phyloP scores from a whole-genome alignment of 2,113 vertebrate genomes.

The Eonycteris spelaea region DNA sequence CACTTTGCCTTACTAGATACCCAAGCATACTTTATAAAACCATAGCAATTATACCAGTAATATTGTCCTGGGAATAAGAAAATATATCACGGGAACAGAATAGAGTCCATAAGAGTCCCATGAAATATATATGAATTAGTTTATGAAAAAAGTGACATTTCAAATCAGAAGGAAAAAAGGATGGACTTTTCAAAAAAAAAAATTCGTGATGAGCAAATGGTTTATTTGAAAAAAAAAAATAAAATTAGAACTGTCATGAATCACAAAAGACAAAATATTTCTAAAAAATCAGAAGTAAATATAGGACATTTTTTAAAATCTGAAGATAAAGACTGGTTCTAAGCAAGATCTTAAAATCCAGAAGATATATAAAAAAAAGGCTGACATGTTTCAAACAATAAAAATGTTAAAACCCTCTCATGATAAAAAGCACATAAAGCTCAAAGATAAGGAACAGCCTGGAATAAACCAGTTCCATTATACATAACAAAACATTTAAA shows the following conservation, averaged over 20 bases:
- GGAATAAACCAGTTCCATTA: not conserved
- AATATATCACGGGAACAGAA: not conserved
- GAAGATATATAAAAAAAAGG: not conserved
- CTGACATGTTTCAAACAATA: not conserved
- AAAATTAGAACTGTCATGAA: not conserved
- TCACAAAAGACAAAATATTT: not conserved
- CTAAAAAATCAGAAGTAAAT: conserved; percentile 27
- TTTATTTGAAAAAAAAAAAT: conserved; percentile 4
- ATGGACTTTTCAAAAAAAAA: not conserved
- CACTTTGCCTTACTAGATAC: not conserved
- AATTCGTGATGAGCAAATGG: not conserved
- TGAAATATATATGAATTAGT: not conserved
- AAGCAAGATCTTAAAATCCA: not conserved
- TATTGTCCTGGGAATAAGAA: not conserved
- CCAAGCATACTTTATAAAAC: not conserved
- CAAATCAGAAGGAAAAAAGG: not conserved
- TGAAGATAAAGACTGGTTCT: not conserved
- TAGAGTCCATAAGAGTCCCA: not conserved
- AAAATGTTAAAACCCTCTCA: conserved; percentile 6
- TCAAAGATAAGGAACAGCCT: not conserved
- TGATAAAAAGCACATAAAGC: not conserved
- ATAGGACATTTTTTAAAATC: not conserved
- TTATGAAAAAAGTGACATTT: conserved; percentile 16
- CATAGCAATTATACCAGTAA: not conserved
- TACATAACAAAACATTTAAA: not conserved